phyloP scores from a whole-genome alignment of 1,140 invertebrate species.

The Drosophila sulfurigaster region DNA sequence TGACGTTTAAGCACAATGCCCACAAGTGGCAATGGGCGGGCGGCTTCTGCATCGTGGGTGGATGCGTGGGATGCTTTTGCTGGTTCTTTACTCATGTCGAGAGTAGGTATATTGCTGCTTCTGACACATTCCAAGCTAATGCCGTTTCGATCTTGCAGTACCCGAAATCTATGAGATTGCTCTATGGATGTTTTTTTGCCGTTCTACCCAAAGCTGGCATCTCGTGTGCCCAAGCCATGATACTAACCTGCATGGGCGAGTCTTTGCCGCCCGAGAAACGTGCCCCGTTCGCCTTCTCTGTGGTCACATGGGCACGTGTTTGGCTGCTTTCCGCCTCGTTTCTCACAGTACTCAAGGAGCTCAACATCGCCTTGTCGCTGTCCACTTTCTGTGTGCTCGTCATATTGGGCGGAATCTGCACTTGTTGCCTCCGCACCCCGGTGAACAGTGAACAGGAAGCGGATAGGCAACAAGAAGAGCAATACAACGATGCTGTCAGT shows the following conservation, averaged over 20 bases:
- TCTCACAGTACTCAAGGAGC: constrained; percentile 69
- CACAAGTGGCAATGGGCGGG: constrained; percentile 72
- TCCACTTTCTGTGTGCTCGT: constrained; percentile 70
- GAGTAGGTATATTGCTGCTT: constrained; percentile 9
- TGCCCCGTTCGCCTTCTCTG: constrained; percentile 68
- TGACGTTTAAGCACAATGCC: constrained; percentile 36
- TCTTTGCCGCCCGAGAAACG: constrained; percentile 62
- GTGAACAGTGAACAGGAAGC: not conserved
- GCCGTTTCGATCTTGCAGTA: constrained; percentile 30
- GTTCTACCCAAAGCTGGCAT: constrained; percentile 68
- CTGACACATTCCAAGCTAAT: not conserved
- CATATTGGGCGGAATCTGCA: constrained; percentile 74
- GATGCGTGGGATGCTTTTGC: constrained; percentile 61
- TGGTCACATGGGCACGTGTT: constrained; percentile 71
- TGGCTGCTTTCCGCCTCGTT: constrained; percentile 81
- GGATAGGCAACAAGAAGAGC: not conserved
- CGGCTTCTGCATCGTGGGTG: constrained; percentile 56
- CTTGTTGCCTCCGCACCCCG: constrained; percentile 62
- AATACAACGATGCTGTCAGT: constrained; percentile 6
- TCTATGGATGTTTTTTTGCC: constrained; percentile 67
- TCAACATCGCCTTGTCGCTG: constrained; percentile 71
- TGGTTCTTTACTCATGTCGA: constrained; percentile 56
- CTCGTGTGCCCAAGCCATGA: constrained; percentile 74
- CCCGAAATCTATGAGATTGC: constrained; percentile 64
- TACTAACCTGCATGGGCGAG: constrained; percentile 71